Conservation (phyloP, 1,140 invertebrate genomes). For the Nymphalis io region DNA sequence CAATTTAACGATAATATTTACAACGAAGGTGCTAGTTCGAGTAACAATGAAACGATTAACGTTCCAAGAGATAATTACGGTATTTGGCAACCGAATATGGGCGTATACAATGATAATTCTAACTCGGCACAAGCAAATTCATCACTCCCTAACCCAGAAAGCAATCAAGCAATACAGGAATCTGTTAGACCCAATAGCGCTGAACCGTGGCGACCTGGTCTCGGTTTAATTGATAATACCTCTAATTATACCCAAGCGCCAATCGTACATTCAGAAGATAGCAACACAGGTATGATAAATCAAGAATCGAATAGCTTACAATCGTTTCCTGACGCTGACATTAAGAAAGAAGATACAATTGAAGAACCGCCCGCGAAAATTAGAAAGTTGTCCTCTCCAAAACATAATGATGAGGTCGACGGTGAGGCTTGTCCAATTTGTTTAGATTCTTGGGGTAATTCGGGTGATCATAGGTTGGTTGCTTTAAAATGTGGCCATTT, state of each 20-base stretch:
- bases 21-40: not conserved
- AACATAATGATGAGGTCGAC: conserved; percentile 79
- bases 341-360: conserved; percentile 8
- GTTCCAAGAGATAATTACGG: not conserved
- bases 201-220: not conserved
- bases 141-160: not conserved
- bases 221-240: conserved; percentile 20
- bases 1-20: conserved; percentile 9
- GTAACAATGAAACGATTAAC: conserved; percentile 4
- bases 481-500: conserved; percentile 94
- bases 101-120: not conserved
- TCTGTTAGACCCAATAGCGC: not conserved
- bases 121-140: not conserved
- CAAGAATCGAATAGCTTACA: conserved; percentile 44
- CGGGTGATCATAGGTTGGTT: conserved; percentile 91
- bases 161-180: not conserved
- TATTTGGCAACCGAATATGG: not conserved
- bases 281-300: conserved; percentile 10
- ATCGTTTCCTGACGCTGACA: conserved; percentile 25
- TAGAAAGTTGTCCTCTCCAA: conserved; percentile 54
- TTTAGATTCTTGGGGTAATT: conserved; percentile 91
- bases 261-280: conserved; percentile 12
- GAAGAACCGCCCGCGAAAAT: conserved; percentile 66
- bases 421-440: conserved; percentile 92
- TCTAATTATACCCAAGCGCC: conserved; percentile 28